A percentile compares a stretch with the other conserved stretches of the same genome.
These are phyloP conservation scores for Phoeniculus purpureus DNA, from an alignment of 2,797 vertebrate genomes.

Conservation along the genomic window DNA sequence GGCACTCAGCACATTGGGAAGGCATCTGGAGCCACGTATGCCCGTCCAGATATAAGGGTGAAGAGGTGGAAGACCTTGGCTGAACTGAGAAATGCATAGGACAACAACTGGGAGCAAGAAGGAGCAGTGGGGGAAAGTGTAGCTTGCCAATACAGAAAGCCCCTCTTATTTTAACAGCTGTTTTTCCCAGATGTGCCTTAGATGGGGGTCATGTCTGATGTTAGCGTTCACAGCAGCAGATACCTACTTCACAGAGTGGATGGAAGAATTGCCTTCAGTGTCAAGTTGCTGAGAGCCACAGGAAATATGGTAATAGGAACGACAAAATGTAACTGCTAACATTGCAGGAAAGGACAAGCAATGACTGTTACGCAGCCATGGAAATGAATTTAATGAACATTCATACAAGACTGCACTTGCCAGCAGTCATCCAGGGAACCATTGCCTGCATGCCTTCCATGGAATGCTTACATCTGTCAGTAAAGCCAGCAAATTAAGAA, in stretches of 20 bases:
- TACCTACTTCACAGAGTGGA: not conserved
- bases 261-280: fast-evolving
- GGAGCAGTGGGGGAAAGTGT: not conserved
- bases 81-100: not conserved
- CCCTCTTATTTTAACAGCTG: not conserved
- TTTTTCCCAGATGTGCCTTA: not conserved
- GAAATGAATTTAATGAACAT: constrained; percentile 4
- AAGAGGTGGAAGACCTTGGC: not conserved
- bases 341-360: not conserved
- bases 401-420: not conserved
- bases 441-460: not conserved
- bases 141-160: not conserved
- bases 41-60: not conserved
- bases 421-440: not conserved
- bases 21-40: not conserved
- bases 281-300: not conserved
- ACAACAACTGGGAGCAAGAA: not conserved
- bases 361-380: not conserved
- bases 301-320: not conserved
- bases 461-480: not conserved
- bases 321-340: not conserved
- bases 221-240: not conserved
- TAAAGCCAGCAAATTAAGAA: not conserved
- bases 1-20: not conserved
- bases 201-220: not conserved